Evolutionary conservation across 2,113 vertebrate genomes (phyloP).

Genomic region (Forbesichthys agassizii): DNA sequence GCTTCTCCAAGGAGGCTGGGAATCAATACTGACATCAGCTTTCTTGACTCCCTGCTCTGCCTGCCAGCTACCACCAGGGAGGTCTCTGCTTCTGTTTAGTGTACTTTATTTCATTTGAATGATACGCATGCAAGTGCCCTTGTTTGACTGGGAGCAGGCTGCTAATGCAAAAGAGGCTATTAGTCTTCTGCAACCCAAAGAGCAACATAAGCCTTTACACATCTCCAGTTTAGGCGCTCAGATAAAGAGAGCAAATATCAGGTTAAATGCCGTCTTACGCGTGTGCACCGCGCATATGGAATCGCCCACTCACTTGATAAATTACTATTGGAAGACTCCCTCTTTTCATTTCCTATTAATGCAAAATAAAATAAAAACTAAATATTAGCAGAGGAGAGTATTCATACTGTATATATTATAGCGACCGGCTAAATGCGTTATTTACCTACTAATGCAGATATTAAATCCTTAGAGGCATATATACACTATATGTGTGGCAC

Average conservation of each 20-base stretch:
- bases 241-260: conserved; percentile 53
- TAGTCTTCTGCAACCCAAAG: conserved; percentile 53
- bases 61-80: conserved; percentile 33
- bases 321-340: conserved; percentile 42
- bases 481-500: conserved; percentile 37
- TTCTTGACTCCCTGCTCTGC: conserved; percentile 48
- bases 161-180: conserved; percentile 51
- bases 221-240: conserved; percentile 25
- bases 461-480: neutral
- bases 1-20: conserved; percentile 53
- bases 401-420: too few relatives aligned
- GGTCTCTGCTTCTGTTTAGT: conserved; percentile 23
- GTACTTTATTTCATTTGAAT: conserved; percentile 51
- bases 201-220: conserved; percentile 54
- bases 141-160: conserved; percentile 58
- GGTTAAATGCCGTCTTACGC: conserved; percentile 49
- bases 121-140: conserved; percentile 54
- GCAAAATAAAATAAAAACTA: conserved; percentile 10
- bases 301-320: conserved; percentile 57
- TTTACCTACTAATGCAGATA: conserved; percentile 53
- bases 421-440: conserved; percentile 53
- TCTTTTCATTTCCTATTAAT: conserved; percentile 41
- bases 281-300: conserved; percentile 48
- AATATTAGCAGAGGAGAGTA: too few relatives aligned
- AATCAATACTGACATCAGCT: conserved; percentile 70